phyloP scores from a whole-genome alignment of 2,113 vertebrate genomes.

The Heterotis niloticus region DNA sequence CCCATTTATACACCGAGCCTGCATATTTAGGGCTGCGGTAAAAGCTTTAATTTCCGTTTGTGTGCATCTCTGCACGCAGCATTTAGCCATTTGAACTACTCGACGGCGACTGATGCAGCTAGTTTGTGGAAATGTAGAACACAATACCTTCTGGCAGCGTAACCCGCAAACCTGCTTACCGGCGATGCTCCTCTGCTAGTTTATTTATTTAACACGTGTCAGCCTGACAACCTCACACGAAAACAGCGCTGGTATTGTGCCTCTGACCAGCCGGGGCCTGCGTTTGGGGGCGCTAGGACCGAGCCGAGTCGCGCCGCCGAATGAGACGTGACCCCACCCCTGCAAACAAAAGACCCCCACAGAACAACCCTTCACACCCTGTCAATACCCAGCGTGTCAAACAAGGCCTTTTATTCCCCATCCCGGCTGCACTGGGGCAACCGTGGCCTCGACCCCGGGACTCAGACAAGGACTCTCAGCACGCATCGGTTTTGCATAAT shows the following conservation, averaged over 20 bases:
- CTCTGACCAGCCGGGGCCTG: too few relatives aligned
- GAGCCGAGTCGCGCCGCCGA: not conserved
- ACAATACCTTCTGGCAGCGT: too few relatives aligned
- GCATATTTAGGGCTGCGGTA: too few relatives aligned
- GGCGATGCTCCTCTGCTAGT: not conserved
- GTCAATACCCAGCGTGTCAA: slow-evolving; percentile 1
- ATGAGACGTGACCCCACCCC: slow-evolving; percentile 25
- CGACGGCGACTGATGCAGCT: too few relatives aligned
- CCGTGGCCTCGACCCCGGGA: too few relatives aligned
- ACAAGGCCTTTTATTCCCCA: not conserved
- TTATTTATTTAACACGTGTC: too few relatives aligned
- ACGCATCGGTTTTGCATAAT: not conserved
- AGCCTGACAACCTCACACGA: not conserved
- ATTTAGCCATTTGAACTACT: too few relatives aligned
- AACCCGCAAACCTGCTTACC: not conserved
- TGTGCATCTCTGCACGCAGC: too few relatives aligned
- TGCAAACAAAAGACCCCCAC: slow-evolving; percentile 20
- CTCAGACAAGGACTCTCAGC: not conserved
- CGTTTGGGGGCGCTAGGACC: slow-evolving; percentile 14
- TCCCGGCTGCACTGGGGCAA: not conserved
- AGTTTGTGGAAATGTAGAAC: too few relatives aligned
- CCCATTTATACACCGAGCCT: too few relatives aligned
- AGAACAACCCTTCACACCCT: not conserved
- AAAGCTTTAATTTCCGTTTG: too few relatives aligned
- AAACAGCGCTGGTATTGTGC: too few relatives aligned